These are phyloP conservation scores for Brenthis ino DNA, from an alignment of 2,888 invertebrate genomes.

Conservation along the genomic window DNA sequence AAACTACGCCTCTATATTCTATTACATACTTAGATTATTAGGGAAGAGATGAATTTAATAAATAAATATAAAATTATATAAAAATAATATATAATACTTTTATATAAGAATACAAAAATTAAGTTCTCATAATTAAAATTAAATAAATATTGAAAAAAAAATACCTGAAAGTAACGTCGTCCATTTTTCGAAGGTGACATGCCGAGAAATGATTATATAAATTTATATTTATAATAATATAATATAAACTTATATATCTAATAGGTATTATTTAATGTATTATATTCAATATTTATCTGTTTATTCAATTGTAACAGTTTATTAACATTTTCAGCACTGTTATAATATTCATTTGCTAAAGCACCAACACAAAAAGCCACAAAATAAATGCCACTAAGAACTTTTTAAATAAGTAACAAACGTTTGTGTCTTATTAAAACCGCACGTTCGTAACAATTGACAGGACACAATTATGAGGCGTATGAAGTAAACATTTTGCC, in stretches of 20 bases:
- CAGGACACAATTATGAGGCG: conserved; percentile 48
- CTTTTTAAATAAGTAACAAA: conserved; percentile 1
- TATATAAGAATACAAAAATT: no score
- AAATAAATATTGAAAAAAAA: conserved; percentile 31
- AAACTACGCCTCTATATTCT: conserved; percentile 12
- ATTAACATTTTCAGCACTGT: neutral
- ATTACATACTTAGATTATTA: neutral
- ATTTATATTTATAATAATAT: conserved; percentile 53
- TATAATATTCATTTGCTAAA: no score
- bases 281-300: neutral
- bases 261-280: neutral
- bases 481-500: conserved; percentile 49
- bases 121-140: no score
- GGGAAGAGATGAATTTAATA: conserved; percentile 2
- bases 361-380: neutral
- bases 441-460: conserved; percentile 38
- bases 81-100: no score
- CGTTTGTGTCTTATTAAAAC: no score
- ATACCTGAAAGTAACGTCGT: conserved; percentile 63
- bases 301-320: neutral
- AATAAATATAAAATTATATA: neutral
- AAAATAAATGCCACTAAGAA: neutral
- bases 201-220: conserved; percentile 46
- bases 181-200: conserved; percentile 65
- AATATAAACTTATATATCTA: neutral